These are phyloP conservation scores for Cisticola juncidis DNA, from an alignment of 2,113 vertebrate species.

Conservation along the genomic window DNA sequence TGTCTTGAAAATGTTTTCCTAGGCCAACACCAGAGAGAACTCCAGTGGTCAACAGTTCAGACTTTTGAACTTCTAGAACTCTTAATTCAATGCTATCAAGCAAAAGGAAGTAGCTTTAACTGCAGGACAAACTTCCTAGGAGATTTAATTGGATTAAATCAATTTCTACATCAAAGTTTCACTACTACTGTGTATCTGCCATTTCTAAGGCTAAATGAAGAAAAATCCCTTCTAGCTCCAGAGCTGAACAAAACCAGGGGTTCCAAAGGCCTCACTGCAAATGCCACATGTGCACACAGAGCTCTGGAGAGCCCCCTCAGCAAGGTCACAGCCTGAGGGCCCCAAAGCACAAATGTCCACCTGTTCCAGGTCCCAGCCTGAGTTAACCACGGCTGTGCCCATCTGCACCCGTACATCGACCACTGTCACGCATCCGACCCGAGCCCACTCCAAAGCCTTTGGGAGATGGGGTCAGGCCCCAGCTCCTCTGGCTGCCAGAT, in stretches of 20 bases:
- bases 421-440: neutral
- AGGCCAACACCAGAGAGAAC: neutral
- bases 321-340: neutral
- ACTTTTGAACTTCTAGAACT: neutral
- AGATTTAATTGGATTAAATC: neutral
- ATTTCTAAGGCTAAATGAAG: neutral
- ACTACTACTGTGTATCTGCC: neutral
- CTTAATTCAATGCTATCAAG: neutral
- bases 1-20: neutral
- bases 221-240: neutral
- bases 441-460: neutral
- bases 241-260: neutral
- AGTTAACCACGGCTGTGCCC: neutral
- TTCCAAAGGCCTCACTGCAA: neutral
- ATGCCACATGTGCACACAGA: rapidly evolving
- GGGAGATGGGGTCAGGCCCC: neutral
- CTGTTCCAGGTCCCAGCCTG: neutral
- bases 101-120: neutral
- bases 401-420: neutral
- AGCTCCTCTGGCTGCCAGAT: neutral
- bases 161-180: neutral
- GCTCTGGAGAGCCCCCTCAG: neutral
- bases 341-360: neutral
- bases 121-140: neutral
- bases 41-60: neutral